Evolutionary conservation across 2,113 vertebrate genomes (phyloP).

Genomic region (Benitochromis conjunctus): DNA sequence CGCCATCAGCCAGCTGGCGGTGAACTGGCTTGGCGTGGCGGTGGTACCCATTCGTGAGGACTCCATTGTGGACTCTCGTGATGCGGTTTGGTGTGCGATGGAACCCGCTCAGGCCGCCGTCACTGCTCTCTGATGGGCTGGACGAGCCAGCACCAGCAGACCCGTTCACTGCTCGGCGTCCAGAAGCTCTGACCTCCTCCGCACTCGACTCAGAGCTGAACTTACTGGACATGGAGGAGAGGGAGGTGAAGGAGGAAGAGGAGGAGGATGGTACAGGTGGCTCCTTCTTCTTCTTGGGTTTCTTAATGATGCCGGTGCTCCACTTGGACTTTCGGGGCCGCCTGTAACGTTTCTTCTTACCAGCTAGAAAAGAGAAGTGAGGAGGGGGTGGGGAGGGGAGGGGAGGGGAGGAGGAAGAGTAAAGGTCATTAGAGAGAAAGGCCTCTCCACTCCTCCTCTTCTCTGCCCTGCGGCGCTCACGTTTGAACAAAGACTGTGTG

Average conservation of each 20-base stretch:
- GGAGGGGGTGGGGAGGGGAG: neutral
- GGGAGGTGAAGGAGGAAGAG: neutral
- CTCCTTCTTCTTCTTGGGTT: slow-evolving; percentile 13
- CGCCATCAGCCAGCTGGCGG: neutral
- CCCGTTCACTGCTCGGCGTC: neutral
- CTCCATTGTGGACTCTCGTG: neutral
- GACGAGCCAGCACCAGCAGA: neutral
- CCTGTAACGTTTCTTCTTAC: slow-evolving; percentile 13
- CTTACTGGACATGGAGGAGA: neutral
- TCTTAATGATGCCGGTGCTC: slow-evolving; percentile 37
- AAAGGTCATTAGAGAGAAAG: neutral
- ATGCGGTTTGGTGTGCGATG: neutral
- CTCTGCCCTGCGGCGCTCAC: neutral
- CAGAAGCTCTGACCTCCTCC: neutral
- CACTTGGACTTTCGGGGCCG: slow-evolving; percentile 20
- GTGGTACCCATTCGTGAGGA: neutral
- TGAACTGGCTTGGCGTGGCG: neutral
- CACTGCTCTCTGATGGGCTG: slow-evolving; percentile 26
- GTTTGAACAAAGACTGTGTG: neutral
- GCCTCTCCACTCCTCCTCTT: neutral
- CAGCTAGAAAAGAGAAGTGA: neutral
- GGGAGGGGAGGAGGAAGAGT: neutral
- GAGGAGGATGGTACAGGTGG: neutral
- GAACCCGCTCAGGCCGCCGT: neutral
- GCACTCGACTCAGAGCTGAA: neutral